Evolutionary conservation across 2,888 invertebrate species (phyloP), one percentile per base, ranked within the genome.

Genomic region (Melinaea marsaeus): DNA sequence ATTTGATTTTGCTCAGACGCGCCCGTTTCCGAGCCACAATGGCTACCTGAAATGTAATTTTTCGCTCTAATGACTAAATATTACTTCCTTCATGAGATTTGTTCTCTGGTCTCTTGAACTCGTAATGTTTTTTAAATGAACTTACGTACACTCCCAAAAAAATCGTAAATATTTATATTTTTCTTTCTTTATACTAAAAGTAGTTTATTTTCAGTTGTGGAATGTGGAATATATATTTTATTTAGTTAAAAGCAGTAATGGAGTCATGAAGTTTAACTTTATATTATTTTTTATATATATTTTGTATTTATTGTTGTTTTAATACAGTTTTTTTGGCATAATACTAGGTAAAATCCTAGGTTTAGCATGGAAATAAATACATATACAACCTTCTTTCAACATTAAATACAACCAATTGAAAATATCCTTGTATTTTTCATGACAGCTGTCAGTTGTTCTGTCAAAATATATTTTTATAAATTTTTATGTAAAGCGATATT

Each of bases 401-500:
- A 13, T 48, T 32, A 32, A 32, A 32, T 32, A 32, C 32, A 32
- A 51, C 9, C 13, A 1, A 32, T 51, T 51, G 32, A 32, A 51
- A 32, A 51, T n/a, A 3, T 9, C 51, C 32, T 22, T 51, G 7
- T 32, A 9, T 51, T 51, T 51, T 32, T 32, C 5, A 22, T 22
- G 11, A n/a, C n/a, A 46, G 7, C 22, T 51, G 51, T 9, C 51
- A 51, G 4, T 51, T 51, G 32, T 51, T 51, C 32, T 51, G 51
- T 32, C 51, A 51, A 51, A 51, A 51, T 51, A 51, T 51, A n/a
- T 35, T 32, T 13, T 54, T 48, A 35, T 47, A 61, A 61, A 61
- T 63, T 65, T 59, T 46, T 46, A 57, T 56, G 46, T 61, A 56
- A 48, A 54, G 46, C n/a, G 47, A 4, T 9, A 47, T 42, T 13